A percentile compares a stretch with the other conserved stretches of the same genome.
Evolutionary conservation across 1,140 invertebrate species (phyloP).

Genomic region (Wiebesia pumilae): DNA sequence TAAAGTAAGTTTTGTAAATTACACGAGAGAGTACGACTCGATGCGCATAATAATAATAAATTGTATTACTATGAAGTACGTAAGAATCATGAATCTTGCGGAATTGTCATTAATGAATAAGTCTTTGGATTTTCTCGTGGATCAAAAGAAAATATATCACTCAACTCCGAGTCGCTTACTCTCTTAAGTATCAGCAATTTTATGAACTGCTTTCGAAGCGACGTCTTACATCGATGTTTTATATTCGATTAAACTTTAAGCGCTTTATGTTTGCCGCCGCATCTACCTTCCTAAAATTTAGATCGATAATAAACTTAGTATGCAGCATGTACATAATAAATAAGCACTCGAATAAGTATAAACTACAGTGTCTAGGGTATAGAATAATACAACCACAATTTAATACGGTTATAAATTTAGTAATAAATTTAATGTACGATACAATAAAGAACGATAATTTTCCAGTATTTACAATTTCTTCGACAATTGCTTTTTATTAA

Average conservation of each 20-base stretch:
- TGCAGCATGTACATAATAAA: background rate
- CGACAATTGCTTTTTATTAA: too few species aligned
- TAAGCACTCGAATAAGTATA: too few species aligned
- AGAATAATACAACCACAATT: too few species aligned
- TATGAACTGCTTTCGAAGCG: background rate
- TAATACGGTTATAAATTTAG: too few species aligned
- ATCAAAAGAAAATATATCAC: background rate
- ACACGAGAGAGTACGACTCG: background rate
- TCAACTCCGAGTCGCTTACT: background rate
- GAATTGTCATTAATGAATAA: background rate
- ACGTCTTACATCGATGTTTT: background rate
- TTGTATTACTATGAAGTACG: background rate
- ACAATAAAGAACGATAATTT: too few species aligned
- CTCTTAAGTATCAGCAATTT: background rate
- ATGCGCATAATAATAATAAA: background rate
- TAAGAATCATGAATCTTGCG: background rate
- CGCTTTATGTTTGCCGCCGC: background rate
- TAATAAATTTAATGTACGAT: too few species aligned
- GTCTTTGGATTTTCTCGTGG: background rate
- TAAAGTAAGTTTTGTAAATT: too few species aligned
- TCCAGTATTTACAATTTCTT: too few species aligned
- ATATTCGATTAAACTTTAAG: background rate
- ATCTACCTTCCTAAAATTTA: background rate
- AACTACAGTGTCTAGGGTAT: too few species aligned
- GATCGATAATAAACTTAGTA: background rate